These are phyloP conservation scores for Neoaliturus tenellus DNA, from an alignment of 2,888 invertebrate genomes.

Conservation along the genomic window DNA sequence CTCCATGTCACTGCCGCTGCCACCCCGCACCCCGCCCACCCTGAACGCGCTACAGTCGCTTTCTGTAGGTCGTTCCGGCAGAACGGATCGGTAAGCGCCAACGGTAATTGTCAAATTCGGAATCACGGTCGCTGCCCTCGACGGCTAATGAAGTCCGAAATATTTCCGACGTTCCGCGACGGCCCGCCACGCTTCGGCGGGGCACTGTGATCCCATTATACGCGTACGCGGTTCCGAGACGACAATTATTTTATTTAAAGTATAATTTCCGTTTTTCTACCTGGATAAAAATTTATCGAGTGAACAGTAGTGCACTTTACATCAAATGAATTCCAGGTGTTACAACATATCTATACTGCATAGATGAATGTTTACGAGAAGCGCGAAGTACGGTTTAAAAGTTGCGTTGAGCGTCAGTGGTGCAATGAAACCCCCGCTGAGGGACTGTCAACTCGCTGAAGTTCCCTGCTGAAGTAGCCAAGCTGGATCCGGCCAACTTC, in stretches of 20 bases:
- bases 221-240: background rate
- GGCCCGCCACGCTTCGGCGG: background rate
- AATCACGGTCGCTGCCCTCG: slow-evolving; percentile 46
- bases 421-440: background rate
- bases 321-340: no score
- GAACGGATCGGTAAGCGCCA: slow-evolving; percentile 41
- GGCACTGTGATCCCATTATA: background rate
- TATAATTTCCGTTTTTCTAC: no score
- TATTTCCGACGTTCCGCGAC: slow-evolving; percentile 22
- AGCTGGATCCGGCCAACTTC: slow-evolving; percentile 69
- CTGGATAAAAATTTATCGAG: no score
- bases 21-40: slow-evolving; percentile 13
- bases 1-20: slow-evolving; percentile 26
- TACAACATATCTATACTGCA: no score
- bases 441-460: background rate
- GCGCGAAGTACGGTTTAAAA: background rate
- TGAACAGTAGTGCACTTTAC: no score
- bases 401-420: background rate
- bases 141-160: slow-evolving; percentile 27
- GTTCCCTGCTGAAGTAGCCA: slow-evolving; percentile 55
- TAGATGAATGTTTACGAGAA: background rate
- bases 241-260: background rate
- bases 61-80: slow-evolving; percentile 52
- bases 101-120: slow-evolving; percentile 54
- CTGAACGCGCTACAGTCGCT: slow-evolving; percentile 46